Conservation (phyloP, 2,888 invertebrate genomes). For the Bembecia ichneumoniformis region DNA sequence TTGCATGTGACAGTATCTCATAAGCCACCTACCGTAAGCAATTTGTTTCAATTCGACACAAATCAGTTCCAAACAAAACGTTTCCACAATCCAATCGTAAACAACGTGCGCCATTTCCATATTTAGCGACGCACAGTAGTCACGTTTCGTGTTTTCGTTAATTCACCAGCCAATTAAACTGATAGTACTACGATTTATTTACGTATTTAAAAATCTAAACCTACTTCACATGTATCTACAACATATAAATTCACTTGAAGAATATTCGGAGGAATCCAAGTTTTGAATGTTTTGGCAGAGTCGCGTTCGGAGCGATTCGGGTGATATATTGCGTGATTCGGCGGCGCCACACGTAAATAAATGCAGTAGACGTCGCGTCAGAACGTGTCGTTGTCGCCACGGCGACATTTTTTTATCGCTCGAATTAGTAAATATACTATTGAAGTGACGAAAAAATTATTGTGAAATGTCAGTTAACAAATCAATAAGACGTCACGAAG, state of each 20-base stretch:
- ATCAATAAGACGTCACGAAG: not conserved
- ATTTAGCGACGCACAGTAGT: not conserved
- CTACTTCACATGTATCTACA: not conserved
- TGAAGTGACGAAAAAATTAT: too few relatives aligned
- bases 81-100: not conserved
- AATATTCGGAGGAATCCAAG: conserved; percentile 4
- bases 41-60: not conserved
- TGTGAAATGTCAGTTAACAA: not conserved
- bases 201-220: too few relatives aligned
- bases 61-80: not conserved
- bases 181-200: too few relatives aligned
- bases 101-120: not conserved
- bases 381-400: not conserved
- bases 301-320: conserved; percentile 17
- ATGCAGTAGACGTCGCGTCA: conserved; percentile 6
- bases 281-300: conserved; percentile 18
- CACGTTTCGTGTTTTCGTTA: not conserved
- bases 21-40: not conserved
- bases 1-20: not conserved
- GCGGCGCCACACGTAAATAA: conserved; percentile 67
- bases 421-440: not conserved
- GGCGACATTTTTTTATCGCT: not conserved
- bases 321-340: conserved; percentile 26
- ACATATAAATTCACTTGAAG: conserved; percentile 4
- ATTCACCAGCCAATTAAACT: too few relatives aligned